Evolutionary conservation across 1,140 invertebrate species (phyloP).

Genomic region (Ceratosolen fusciceps): DNA sequence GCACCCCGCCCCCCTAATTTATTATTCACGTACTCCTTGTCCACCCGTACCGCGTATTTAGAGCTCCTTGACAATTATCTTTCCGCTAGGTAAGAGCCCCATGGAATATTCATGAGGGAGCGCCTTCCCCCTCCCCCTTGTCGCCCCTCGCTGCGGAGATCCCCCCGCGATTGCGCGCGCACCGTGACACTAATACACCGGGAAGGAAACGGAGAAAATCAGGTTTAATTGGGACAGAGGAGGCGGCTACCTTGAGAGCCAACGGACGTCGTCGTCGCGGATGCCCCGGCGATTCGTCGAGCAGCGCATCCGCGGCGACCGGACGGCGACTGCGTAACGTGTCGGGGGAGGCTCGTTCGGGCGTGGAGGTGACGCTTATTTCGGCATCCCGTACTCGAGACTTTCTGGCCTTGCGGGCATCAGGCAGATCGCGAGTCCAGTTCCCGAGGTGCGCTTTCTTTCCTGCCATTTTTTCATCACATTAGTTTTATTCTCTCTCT

Average conservation of each 20-base stretch:
- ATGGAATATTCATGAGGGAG: constrained; percentile 71
- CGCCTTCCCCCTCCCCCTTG: not conserved
- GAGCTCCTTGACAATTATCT: constrained; percentile 72
- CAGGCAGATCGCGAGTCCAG: no score
- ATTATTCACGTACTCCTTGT: constrained; percentile 67
- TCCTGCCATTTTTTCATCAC: no score
- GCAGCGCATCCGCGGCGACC: not conserved
- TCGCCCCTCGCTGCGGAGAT: constrained; percentile 56
- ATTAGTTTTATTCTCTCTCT: no score
- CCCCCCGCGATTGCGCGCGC: constrained; percentile 69
- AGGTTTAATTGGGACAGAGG: constrained; percentile 66
- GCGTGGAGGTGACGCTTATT: not conserved
- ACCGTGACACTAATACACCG: constrained; percentile 70
- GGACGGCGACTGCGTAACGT: not conserved
- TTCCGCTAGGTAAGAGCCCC: constrained; percentile 70
- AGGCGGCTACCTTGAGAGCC: constrained; percentile 39
- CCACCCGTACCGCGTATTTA: constrained; percentile 67
- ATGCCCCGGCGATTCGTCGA: constrained; percentile 6
- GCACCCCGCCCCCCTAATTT: no score
- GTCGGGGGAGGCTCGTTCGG: not conserved
- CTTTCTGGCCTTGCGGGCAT: no score
- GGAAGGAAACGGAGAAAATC: constrained; percentile 69
- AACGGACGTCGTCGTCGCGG: not conserved
- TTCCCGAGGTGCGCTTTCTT: no score
- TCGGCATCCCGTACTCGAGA: not conserved